Evolutionary conservation across 2,113 vertebrate species (phyloP).

Genomic region (Hylia prasina): DNA sequence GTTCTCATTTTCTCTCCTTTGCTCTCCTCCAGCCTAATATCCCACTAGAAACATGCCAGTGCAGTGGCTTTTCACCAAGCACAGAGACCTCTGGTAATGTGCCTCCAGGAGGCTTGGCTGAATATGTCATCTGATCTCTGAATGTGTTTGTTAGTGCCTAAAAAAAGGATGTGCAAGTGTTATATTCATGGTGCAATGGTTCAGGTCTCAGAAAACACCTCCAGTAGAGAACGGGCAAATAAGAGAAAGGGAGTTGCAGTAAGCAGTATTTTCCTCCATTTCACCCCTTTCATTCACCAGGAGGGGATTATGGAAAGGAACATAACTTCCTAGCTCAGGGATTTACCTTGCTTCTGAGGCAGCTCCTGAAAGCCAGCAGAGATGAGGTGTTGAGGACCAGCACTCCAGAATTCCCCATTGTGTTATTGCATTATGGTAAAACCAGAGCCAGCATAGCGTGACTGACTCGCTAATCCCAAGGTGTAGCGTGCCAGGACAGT

Average conservation of each 20-base stretch:
- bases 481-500: slow-evolving; percentile 46
- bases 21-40: not conserved
- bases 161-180: not conserved
- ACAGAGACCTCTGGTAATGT: not conserved
- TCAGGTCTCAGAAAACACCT: not conserved
- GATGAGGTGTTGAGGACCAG: not conserved
- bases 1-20: not conserved
- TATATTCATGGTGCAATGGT: not conserved
- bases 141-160: not conserved
- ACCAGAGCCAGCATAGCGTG: slow-evolving; percentile 53
- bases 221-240: not conserved
- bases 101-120: not conserved
- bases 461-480: slow-evolving; percentile 63
- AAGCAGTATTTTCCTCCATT: not conserved
- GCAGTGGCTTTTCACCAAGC: not conserved
- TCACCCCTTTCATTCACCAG: not conserved
- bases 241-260: not conserved
- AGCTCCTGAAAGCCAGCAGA: not conserved
- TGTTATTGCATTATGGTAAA: not conserved
- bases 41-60: not conserved
- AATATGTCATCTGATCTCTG: not conserved
- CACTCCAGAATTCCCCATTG: not conserved
- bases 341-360: not conserved
- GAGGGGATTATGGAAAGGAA: not conserved
- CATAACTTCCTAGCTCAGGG: not conserved